These are phyloP conservation scores for Ptychobarbus kaznakovi DNA, from an alignment of 2,797 vertebrate genomes.

Conservation along the genomic window DNA sequence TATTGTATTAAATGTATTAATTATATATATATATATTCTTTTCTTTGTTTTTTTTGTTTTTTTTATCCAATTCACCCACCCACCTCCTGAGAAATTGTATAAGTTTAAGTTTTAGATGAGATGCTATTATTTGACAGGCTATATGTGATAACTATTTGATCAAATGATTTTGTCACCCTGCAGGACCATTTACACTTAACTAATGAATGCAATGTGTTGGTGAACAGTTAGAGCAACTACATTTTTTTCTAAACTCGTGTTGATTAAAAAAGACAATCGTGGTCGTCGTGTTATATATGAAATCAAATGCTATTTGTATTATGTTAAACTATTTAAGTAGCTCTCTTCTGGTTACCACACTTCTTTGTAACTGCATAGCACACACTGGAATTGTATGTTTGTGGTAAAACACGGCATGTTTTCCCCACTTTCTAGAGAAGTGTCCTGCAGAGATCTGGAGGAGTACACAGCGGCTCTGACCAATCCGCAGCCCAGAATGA, in stretches of 20 bases:
- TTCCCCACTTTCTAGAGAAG: constrained; percentile 1
- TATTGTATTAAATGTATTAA: too few species aligned
- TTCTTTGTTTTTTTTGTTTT: too few species aligned
- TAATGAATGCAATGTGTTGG: background rate
- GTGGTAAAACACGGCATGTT: constrained; percentile 4
- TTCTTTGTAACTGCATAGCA: background rate
- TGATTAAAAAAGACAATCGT: background rate
- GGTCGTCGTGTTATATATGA: background rate
- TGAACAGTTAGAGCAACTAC: background rate
- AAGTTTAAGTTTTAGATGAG: too few species aligned
- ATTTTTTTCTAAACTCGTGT: background rate
- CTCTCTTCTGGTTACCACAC: background rate
- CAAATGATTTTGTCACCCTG: background rate
- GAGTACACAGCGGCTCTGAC: constrained; percentile 37
- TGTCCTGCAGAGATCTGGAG: background rate
- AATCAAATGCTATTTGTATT: background rate
- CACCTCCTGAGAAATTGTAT: background rate
- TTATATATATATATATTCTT: too few species aligned
- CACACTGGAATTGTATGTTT: background rate
- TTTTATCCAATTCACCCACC: background rate
- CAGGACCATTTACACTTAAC: background rate
- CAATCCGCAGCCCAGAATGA: constrained; percentile 19
- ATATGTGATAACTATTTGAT: background rate
- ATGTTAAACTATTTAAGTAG: background rate
- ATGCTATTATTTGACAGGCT: background rate